phyloP scores from a whole-genome alignment of 2,888 invertebrate species.

The Phyto melanocephala region DNA sequence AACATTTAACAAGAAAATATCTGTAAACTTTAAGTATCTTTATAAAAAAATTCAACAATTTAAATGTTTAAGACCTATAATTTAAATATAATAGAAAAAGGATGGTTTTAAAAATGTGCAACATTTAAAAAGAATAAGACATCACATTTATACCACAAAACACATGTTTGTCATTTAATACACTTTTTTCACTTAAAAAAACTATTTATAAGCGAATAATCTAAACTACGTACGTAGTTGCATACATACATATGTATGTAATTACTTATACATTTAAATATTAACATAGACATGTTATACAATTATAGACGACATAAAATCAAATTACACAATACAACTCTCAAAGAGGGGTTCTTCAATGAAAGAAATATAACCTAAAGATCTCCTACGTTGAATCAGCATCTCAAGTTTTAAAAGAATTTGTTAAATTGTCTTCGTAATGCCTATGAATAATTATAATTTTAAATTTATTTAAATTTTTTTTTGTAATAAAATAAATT shows the following conservation, averaged over 20 bases:
- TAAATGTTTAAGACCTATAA: neutral
- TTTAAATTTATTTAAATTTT: slow-evolving; percentile 5
- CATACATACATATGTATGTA: too few relatives aligned
- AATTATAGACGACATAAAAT: slow-evolving; percentile 33
- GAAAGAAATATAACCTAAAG: neutral
- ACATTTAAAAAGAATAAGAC: too few relatives aligned
- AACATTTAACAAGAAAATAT: neutral
- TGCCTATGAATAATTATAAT: neutral
- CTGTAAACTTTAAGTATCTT: neutral
- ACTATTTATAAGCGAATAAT: too few relatives aligned
- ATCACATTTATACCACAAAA: too few relatives aligned
- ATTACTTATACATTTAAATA: too few relatives aligned
- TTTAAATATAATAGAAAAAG: neutral
- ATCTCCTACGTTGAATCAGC: too few relatives aligned
- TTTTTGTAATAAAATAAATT: neutral
- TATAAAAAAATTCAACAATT: slow-evolving; percentile 27
- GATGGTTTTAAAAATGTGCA: too few relatives aligned
- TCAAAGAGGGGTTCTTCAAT: neutral
- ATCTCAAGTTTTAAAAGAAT: too few relatives aligned
- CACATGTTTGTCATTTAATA: neutral
- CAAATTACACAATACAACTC: slow-evolving; percentile 28
- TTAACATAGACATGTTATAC: too few relatives aligned
- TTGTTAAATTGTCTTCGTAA: neutral
- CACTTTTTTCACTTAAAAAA: too few relatives aligned
- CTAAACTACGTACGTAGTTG: too few relatives aligned